Base-by-base conservation (phyloP, 2,113 vertebrate species). In the Larimichthys crocea region DNA sequence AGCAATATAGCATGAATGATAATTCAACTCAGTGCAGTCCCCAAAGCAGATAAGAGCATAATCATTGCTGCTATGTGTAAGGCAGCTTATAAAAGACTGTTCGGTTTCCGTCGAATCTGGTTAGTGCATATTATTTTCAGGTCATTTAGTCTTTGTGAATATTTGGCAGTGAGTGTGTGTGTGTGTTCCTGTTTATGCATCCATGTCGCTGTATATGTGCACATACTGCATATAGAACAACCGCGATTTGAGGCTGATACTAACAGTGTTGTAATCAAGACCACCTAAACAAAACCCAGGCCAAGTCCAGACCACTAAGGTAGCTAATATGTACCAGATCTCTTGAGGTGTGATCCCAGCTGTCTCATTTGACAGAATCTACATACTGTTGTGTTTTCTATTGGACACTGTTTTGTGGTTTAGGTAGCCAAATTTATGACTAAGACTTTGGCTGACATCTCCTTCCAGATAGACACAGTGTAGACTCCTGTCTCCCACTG, bases 1-100 rank as follows among this genome's bases (percentile, higher is more conserved):
- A 88, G 92, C 89, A 90, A 87, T 90, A 91, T 84, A 83, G 88
- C 91, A 76, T 81, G 89, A 86, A 92, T 92, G 89, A 90, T 93
- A 92, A 93, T 92, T 91, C 86, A 88, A 84, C 84, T 79, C 68
- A 31, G 70, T 31, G 50, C 52, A 66, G 75, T 91, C 87, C 88
- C 86, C 74, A 69, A 83, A 92, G 87, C 82, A 90, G 89, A 92
- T 92, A 93, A 93, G 90, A 86, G 80, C 81, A 60, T 83, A 92
- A 90, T 92, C 76, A 88, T 90, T 66, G 80, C 80, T 67, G 81
- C 76, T 92, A 84, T 71, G 75, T 84, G 72, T 80, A 79, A 85
- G 85, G 57, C 83, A 73, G 83, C 82, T 84, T 57, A 85, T 50
- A 70, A 76, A 81, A 80, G 73, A 83, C 70, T 11, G 17, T 70